A percentile compares a stretch with the other conserved stretches of the same genome.
Evolutionary conservation across 2,797 vertebrate species (phyloP).

Genomic region (Loris lydekkerianus): DNA sequence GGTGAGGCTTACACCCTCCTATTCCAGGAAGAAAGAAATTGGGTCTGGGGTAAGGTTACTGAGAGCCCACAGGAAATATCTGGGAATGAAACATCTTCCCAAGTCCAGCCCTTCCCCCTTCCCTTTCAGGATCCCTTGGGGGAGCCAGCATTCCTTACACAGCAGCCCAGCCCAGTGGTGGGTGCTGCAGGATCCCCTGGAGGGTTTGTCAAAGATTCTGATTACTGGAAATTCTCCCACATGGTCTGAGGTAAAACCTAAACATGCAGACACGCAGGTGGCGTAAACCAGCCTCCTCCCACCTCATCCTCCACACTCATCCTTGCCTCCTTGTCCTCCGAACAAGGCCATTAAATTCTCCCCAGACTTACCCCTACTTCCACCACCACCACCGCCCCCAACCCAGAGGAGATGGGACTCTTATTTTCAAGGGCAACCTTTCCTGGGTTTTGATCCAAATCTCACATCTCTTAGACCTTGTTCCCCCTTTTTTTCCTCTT

Average conservation of each 20-base stretch:
- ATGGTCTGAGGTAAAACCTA: not conserved
- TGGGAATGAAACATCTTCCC: not conserved
- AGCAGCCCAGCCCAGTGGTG: not conserved
- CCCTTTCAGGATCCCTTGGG: not conserved
- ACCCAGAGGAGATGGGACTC: not conserved
- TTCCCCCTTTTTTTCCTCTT: not conserved
- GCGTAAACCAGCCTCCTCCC: not conserved
- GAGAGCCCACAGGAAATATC: not conserved
- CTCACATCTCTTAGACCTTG: not conserved
- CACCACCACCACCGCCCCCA: no score
- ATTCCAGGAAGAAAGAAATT: not conserved
- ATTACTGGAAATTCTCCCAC: not conserved
- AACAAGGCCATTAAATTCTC: not conserved
- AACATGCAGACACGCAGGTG: accelerated
- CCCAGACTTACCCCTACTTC: not conserved
- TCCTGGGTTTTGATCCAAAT: not conserved
- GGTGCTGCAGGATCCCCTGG: not conserved
- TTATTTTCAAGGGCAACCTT: not conserved
- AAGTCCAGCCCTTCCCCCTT: not conserved
- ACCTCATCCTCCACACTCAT: not conserved
- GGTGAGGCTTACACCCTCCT: not conserved
- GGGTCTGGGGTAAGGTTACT: not conserved
- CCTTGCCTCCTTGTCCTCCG: not conserved
- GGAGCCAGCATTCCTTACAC: not conserved
- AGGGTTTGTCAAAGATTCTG: not conserved